Percentiles rank a stretch among this genome's conserved stretches.
These are phyloP conservation scores for Hyposoter dolosus DNA, from an alignment of 2,888 invertebrate species.

Conservation along the genomic window DNA sequence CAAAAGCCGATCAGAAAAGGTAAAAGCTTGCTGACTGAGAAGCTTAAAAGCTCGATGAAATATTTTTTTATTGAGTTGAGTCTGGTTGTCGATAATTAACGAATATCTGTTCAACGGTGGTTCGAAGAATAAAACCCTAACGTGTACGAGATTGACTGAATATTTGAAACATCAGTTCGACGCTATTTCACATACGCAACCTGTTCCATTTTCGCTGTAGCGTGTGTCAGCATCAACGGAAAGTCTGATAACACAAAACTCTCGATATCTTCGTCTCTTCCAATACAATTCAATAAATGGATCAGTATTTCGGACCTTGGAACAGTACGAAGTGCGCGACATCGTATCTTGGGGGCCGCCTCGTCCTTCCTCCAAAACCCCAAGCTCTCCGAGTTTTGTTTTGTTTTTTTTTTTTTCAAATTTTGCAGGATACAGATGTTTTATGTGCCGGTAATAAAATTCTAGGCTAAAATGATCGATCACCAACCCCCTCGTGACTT, in stretches of 20 bases:
- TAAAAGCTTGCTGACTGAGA: background rate
- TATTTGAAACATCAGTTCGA: slow-evolving; percentile 54
- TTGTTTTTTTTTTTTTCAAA: background rate
- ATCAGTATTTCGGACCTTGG: slow-evolving; percentile 64
- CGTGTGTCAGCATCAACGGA: slow-evolving; percentile 40
- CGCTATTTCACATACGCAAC: slow-evolving; percentile 27
- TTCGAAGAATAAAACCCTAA: background rate
- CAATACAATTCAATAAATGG: slow-evolving; percentile 73
- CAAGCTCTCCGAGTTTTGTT: background rate
- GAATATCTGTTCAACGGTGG: background rate
- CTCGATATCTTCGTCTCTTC: slow-evolving; percentile 60
- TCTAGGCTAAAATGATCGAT: background rate
- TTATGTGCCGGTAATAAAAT: background rate
- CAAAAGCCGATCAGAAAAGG: background rate
- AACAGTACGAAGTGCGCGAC: slow-evolving; percentile 32
- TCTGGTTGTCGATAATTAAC: background rate
- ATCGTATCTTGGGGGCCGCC: background rate
- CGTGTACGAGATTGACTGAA: slow-evolving; percentile 37
- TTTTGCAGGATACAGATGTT: background rate
- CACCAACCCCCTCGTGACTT: background rate
- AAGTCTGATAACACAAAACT: slow-evolving; percentile 62
- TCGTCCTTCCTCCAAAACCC: background rate
- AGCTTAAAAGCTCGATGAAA: background rate
- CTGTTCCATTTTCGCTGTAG: slow-evolving; percentile 27
- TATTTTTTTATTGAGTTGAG: background rate